Evolutionary conservation across 2,113 vertebrate genomes (phyloP).

Genomic region (Ramphastos sulfuratus): DNA sequence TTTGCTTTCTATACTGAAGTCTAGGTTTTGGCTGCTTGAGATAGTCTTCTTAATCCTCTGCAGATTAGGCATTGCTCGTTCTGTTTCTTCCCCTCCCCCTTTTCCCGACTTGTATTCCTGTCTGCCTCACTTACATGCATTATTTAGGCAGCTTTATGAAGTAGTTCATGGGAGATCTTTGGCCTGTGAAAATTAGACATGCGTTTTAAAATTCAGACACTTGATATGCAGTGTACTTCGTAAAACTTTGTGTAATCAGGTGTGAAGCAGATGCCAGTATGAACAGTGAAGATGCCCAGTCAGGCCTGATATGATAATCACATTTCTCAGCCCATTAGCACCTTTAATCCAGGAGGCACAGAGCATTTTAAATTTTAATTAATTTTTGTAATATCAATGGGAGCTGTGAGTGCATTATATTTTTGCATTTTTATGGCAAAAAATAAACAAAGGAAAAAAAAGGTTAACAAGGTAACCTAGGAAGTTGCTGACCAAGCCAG

Average conservation of each 20-base stretch:
- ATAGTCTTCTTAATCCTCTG: not conserved
- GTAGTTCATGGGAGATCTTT: not conserved
- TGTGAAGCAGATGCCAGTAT: not conserved
- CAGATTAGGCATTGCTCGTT: not conserved
- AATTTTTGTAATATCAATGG: not conserved
- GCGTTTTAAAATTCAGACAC: not conserved
- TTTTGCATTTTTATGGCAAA: not conserved
- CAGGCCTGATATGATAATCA: not conserved
- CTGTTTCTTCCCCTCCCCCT: not conserved
- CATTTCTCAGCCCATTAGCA: slow-evolving; percentile 15
- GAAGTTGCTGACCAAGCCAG: not conserved
- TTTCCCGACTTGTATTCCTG: not conserved
- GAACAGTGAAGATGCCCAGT: not conserved
- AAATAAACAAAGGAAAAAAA: not conserved
- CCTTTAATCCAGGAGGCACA: not conserved
- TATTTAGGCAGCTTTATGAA: not conserved
- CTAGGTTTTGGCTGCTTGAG: not conserved
- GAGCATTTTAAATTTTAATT: slow-evolving; percentile 1
- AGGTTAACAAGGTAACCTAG: not conserved
- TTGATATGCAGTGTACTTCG: not conserved
- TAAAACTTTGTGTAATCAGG: not conserved
- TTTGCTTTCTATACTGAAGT: not conserved
- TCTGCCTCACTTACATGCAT: not conserved
- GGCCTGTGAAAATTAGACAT: not conserved
- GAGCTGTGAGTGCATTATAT: not conserved